A percentile compares a stretch with the other conserved stretches of the same genome.
Conservation (phyloP, 2,113 vertebrate species). For the Morone saxatilis region DNA sequence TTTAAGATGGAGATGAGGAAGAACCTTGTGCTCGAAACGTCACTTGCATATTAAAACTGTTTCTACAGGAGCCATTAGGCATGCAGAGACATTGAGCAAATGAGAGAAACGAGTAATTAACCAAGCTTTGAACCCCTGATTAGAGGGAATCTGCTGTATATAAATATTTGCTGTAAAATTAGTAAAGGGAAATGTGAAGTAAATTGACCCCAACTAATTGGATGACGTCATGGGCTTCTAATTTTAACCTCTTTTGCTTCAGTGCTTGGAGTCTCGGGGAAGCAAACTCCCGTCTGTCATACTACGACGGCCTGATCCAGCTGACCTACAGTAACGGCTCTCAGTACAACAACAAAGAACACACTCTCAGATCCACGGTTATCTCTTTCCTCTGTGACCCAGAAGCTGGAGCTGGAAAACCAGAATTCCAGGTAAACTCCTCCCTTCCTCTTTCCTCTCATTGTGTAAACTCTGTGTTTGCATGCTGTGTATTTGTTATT, state of each 20-base stretch:
- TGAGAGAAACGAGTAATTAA: too few species aligned
- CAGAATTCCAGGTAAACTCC: conserved; percentile 91
- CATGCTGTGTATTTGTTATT: too few species aligned
- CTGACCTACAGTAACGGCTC: conserved; percentile 90
- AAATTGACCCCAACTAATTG: not conserved
- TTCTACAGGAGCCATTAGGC: too few species aligned
- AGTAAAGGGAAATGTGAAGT: not conserved
- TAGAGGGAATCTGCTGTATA: not conserved
- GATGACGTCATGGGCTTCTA: not conserved
- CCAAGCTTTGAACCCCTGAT: too few species aligned
- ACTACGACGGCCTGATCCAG: conserved; percentile 95
- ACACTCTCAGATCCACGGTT: conserved; percentile 87
- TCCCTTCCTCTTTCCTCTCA: not conserved
- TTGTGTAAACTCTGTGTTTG: not conserved
- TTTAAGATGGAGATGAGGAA: too few species aligned
- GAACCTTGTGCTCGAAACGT: too few species aligned
- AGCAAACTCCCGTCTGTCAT: conserved; percentile 88
- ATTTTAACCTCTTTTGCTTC: conserved; percentile 11
- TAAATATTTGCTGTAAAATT: not conserved
- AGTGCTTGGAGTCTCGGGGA: conserved; percentile 90
- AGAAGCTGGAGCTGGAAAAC: conserved; percentile 86
- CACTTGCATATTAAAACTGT: too few species aligned
- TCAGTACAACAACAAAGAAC: conserved; percentile 87
- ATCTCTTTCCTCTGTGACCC: conserved; percentile 95
- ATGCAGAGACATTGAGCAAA: too few species aligned